Base-by-base conservation (phyloP, 1,140 invertebrate genomes). In the Lucilia cuprina region DNA sequence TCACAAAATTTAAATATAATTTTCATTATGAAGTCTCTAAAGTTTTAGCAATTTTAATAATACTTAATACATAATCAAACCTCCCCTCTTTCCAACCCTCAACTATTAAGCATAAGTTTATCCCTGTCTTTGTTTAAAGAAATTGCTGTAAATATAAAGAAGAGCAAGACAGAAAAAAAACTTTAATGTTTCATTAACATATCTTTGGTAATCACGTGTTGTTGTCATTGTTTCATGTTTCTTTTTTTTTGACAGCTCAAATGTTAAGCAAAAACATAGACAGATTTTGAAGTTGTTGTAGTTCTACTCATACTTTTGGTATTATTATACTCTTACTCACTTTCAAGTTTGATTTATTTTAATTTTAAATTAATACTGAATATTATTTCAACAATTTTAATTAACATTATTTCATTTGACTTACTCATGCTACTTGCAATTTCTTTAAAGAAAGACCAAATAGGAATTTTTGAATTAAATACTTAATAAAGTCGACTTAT, bases 11-110 rank as follows among this genome's bases (percentile, higher is more conserved):
- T 14, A 55, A 55, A n/a, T 55, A 12, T 55, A 14, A 55, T 55
- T 55, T 55, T 55, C 50, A 41, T 70, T 70, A 10, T 21, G 21
- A 19, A 21, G n/a, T 25, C 65, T 70, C 21, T 7, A 17, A 60
- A 21, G 5, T 21, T 70, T 70, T 70, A 70, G 65, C 65, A 70
- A 70, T 70, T 70, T 70, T 70, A 70, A 70, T 70, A 19, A 70
- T 19, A 21, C 21, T 21, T 21, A 30, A 30, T 30, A 30, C 25
- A 30, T 30, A 30, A 30, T 30, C 25, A 30, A 30, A 30, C 19
- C 65, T 21, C 5, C 5, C 60, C n/a, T 10, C 60, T 4, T 10
- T 21, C 65, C 19, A 4, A 19, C 10, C 25, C 25, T 30, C 25
- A 30, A 30, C 25, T 21, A 10, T 5, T n/a, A 25, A 21, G 9